These are phyloP conservation scores for Aphrophora alni DNA, from an alignment of 2,888 invertebrate genomes.

Conservation along the genomic window DNA sequence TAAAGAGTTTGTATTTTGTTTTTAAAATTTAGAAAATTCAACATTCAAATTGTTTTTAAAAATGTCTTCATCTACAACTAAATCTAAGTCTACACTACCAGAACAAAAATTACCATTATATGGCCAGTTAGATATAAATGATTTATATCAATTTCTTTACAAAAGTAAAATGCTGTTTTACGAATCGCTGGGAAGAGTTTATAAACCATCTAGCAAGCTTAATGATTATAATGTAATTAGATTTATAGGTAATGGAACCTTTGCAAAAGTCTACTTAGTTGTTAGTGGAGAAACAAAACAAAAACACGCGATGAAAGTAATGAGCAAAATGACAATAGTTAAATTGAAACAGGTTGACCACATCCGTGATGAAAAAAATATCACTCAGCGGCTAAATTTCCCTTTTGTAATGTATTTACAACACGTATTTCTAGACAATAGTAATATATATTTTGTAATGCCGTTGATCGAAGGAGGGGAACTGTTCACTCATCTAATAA, in stretches of 20 bases:
- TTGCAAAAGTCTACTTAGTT: neutral
- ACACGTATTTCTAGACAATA: neutral
- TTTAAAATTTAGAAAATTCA: too few species aligned
- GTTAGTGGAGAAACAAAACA: neutral
- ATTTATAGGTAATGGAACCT: neutral
- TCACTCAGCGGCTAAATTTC: neutral
- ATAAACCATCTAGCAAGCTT: neutral
- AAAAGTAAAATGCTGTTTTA: neutral
- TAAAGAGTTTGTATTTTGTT: too few species aligned
- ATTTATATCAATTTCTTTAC: neutral
- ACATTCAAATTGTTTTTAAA: too few species aligned
- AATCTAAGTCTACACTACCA: too few species aligned
- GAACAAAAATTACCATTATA: neutral
- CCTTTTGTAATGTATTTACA: neutral
- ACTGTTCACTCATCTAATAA: neutral
- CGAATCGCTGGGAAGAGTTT: neutral
- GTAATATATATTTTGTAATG: neutral
- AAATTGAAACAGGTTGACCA: neutral
- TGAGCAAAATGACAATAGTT: neutral
- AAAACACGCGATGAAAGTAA: neutral
- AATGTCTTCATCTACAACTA: too few species aligned
- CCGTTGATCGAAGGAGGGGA: neutral
- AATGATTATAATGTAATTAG: neutral
- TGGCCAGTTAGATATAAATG: neutral
- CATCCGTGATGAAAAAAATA: neutral